Evolutionary conservation across 2,888 invertebrate genomes (phyloP).

Genomic region (Sclerodermus sp.): DNA sequence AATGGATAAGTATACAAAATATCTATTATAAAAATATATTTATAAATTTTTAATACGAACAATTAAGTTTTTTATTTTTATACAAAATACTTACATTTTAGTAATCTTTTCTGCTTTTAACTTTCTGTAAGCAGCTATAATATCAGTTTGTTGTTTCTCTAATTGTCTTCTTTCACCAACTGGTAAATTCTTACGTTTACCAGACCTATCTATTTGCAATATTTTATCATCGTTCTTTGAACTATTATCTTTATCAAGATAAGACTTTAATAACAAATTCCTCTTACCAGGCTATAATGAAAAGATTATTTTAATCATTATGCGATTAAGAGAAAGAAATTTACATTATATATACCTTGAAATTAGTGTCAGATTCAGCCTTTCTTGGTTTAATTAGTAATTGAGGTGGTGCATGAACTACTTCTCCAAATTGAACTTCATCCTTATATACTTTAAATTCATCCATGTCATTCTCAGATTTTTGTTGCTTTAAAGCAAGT

Average conservation of each 20-base stretch:
- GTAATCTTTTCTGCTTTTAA: slow-evolving; percentile 54
- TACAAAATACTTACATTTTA: background rate
- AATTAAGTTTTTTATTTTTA: too few species aligned
- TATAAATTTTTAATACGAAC: too few species aligned
- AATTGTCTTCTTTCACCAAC: slow-evolving; percentile 63
- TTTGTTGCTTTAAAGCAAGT: slow-evolving; percentile 59
- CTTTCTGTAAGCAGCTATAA: slow-evolving; percentile 64
- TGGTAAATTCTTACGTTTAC: slow-evolving; percentile 67
- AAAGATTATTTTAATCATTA: slow-evolving; percentile 5
- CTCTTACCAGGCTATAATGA: slow-evolving; percentile 69
- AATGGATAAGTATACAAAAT: too few species aligned
- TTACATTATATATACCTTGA: slow-evolving; percentile 50
- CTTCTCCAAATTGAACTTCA: slow-evolving; percentile 74
- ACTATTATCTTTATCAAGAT: slow-evolving; percentile 47
- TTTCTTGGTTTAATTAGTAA: slow-evolving; percentile 62
- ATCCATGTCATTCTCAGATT: slow-evolving; percentile 46
- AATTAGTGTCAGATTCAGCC: slow-evolving; percentile 53
- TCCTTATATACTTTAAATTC: slow-evolving; percentile 63
- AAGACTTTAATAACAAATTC: slow-evolving; percentile 64
- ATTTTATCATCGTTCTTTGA: slow-evolving; percentile 5
- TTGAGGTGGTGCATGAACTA: slow-evolving; percentile 72
- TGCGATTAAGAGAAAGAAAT: background rate
- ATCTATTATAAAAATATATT: background rate
- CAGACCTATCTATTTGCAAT: slow-evolving; percentile 57
- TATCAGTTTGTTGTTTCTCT: slow-evolving; percentile 64